phyloP scores from a whole-genome alignment of 1,140 invertebrate genomes.

The Nasonia vitripennis region DNA sequence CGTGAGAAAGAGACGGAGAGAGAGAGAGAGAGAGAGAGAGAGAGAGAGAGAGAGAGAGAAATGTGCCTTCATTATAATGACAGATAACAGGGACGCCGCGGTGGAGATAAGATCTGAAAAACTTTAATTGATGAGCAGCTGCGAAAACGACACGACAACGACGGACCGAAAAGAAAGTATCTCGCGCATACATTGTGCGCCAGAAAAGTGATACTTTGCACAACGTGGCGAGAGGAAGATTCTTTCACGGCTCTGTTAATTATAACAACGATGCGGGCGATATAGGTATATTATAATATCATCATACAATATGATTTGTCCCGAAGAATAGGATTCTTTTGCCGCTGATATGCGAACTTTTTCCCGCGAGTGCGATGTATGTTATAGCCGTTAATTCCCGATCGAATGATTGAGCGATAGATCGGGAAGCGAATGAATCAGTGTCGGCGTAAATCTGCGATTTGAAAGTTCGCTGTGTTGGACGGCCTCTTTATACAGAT shows the following conservation, averaged over 20 bases:
- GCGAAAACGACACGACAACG: background rate
- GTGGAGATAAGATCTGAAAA: background rate
- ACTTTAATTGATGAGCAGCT: background rate
- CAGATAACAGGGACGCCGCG: conserved; percentile 4
- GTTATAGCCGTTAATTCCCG: background rate
- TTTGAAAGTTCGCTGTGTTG: too few relatives aligned
- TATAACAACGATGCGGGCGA: background rate
- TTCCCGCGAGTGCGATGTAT: background rate
- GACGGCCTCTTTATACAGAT: too few relatives aligned
- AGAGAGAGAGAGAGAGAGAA: background rate
- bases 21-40: background rate
- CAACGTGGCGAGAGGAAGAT: background rate
- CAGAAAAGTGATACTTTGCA: conserved; percentile 15
- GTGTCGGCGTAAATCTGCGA: too few relatives aligned
- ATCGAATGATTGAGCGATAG: background rate
- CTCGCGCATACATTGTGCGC: background rate
- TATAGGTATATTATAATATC: background rate
- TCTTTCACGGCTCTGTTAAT: background rate
- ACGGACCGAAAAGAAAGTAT: conserved; percentile 2
- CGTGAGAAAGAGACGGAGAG: too few relatives aligned
- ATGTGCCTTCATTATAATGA: background rate
- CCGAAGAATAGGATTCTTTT: background rate
- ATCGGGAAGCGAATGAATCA: too few relatives aligned
- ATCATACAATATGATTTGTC: background rate
- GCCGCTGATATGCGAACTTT: background rate